Conservation (phyloP, 2,113 vertebrate species). For the Merops nubicus region DNA sequence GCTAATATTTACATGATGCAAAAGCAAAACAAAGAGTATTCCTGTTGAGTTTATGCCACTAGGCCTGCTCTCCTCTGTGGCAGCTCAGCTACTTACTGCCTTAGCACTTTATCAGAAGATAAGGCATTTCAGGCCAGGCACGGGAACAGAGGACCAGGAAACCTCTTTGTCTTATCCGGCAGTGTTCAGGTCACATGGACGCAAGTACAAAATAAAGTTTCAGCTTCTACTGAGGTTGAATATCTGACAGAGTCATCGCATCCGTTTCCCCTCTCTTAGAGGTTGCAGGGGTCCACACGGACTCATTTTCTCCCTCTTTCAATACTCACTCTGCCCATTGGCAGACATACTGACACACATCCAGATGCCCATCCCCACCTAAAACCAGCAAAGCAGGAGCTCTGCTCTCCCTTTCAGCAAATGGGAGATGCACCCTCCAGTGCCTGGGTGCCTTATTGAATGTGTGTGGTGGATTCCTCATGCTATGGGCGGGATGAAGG, state of each 20-base stretch:
- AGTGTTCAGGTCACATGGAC: not conserved
- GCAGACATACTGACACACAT: not conserved
- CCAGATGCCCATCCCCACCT: not conserved
- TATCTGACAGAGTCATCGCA: not conserved
- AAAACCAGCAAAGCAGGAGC: not conserved
- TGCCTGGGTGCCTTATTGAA: not conserved
- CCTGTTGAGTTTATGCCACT: not conserved
- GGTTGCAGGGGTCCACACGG: not conserved
- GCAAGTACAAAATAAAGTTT: not conserved
- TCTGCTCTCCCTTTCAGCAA: not conserved
- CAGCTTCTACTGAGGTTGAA: not conserved
- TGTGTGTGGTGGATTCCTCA: rapidly evolving
- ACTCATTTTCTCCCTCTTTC: not conserved
- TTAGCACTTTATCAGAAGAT: not conserved
- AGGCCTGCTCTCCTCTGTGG: not conserved
- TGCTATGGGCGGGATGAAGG: not conserved
- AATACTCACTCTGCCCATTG: not conserved
- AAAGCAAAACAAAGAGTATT: not conserved
- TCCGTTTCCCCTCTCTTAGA: not conserved
- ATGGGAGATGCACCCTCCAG: not conserved
- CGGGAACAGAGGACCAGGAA: not conserved
- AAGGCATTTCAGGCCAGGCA: not conserved
- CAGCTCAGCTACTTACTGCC: not conserved
- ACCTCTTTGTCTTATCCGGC: not conserved
- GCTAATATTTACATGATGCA: not conserved